phyloP scores from a whole-genome alignment of 2,888 invertebrate genomes.

The Pycnomerus fuliginosus region DNA sequence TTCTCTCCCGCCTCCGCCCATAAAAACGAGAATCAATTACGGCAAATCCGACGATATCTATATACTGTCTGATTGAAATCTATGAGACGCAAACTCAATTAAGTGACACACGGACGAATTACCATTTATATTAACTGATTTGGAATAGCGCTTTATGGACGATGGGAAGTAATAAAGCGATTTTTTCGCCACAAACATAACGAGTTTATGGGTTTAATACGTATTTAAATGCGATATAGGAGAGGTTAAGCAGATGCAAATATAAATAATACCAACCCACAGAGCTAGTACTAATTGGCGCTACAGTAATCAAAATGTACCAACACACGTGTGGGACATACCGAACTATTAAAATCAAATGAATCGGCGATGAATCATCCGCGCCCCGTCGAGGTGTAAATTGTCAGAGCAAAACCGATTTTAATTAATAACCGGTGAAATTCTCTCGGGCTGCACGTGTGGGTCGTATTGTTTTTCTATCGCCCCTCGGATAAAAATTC shows the following conservation, averaged over 20 bases:
- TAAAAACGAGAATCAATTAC: no score
- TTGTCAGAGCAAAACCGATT: constrained; percentile 32
- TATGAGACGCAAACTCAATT: neutral
- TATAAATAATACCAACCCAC: constrained; percentile 12
- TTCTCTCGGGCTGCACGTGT: constrained; percentile 10
- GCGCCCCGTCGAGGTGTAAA: constrained; percentile 33
- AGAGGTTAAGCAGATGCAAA: constrained; percentile 13
- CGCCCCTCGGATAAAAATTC: constrained; percentile 12
- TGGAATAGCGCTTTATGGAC: no score
- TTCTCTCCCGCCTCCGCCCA: no score
- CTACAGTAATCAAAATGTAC: constrained; percentile 29
- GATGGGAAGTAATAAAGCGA: constrained; percentile 1
- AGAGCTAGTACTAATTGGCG: constrained; percentile 14
- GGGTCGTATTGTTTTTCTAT: constrained; percentile 15
- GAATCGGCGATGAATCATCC: constrained; percentile 36
- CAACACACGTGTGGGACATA: constrained; percentile 33
- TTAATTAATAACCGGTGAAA: constrained; percentile 30
- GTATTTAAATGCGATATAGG: constrained; percentile 15
- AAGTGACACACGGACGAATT: constrained; percentile 3
- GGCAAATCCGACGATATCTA: no score
- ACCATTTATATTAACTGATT: constrained; percentile 7
- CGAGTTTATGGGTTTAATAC: constrained; percentile 6
- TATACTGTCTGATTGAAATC: no score
- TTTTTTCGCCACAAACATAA: constrained; percentile 7
- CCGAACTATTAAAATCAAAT: constrained; percentile 35